Evolutionary conservation across 1,140 invertebrate species (phyloP).

Genomic region (Neodiprion pinetum): DNA sequence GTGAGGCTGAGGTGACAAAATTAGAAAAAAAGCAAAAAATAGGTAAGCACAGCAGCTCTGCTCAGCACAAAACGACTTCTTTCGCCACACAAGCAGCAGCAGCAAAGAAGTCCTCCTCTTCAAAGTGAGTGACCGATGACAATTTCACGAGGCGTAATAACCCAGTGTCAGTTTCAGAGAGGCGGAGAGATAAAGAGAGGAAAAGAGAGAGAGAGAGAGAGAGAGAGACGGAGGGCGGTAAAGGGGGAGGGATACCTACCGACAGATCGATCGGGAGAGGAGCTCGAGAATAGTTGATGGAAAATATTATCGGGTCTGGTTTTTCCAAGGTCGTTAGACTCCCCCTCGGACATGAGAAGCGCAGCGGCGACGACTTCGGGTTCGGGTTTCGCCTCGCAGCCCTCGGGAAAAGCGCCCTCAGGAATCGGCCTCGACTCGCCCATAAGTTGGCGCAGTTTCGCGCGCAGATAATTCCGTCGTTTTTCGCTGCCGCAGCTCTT

Average conservation of each 20-base stretch:
- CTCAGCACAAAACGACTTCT: too few species aligned
- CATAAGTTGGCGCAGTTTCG: conserved; percentile 21
- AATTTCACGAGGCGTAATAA: too few species aligned
- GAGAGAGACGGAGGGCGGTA: neutral
- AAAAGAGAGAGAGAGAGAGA: neutral
- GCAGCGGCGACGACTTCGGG: conserved; percentile 32
- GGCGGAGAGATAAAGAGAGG: neutral
- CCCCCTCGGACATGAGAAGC: conserved; percentile 29
- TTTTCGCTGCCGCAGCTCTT: conserved; percentile 20
- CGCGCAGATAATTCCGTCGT: conserved; percentile 20
- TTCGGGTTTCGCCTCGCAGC: conserved; percentile 28
- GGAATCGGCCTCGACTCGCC: conserved; percentile 27
- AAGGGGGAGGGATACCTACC: neutral
- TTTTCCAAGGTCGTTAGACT: conserved; percentile 25
- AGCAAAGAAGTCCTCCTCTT: too few species aligned
- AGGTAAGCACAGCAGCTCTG: too few species aligned
- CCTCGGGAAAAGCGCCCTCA: conserved; percentile 23
- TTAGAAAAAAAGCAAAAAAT: too few species aligned
- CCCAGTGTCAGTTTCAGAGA: too few species aligned
- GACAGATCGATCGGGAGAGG: conserved; percentile 17
- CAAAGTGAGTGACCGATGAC: too few species aligned
- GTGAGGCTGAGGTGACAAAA: too few species aligned
- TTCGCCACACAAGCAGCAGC: too few species aligned
- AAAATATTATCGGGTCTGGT: conserved; percentile 25
- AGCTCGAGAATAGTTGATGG: conserved; percentile 26